These are phyloP conservation scores for Sylvietta virens DNA, from an alignment of 2,113 vertebrate genomes.

Conservation along the genomic window DNA sequence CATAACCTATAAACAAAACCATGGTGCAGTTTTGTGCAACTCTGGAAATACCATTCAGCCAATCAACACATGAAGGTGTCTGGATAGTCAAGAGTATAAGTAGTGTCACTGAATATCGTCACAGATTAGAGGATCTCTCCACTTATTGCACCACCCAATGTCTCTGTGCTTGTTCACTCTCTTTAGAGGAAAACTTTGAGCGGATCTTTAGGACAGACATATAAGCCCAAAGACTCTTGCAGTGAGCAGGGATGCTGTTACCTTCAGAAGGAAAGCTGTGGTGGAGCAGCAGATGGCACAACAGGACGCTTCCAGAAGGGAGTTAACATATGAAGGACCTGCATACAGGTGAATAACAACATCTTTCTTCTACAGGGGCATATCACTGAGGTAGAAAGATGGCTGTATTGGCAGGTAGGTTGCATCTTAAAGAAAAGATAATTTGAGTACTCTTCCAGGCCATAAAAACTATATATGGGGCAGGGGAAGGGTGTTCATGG, in stretches of 20 bases:
- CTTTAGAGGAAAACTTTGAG: background rate
- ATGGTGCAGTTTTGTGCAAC: background rate
- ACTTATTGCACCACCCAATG: background rate
- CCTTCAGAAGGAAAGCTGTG: background rate
- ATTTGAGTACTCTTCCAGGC: background rate
- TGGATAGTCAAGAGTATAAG: background rate
- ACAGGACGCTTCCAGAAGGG: rapidly evolving
- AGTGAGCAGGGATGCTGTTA: background rate
- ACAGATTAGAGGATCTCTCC: background rate
- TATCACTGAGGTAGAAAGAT: background rate
- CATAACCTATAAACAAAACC: background rate
- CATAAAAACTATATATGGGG: rapidly evolving
- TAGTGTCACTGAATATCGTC: background rate
- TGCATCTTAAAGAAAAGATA: background rate
- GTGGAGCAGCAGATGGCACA: background rate
- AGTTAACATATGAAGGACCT: background rate
- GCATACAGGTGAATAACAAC: background rate
- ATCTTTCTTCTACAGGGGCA: background rate
- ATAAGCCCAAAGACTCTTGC: background rate
- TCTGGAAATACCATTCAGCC: background rate
- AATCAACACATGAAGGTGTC: background rate
- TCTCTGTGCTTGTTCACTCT: background rate
- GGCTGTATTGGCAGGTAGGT: background rate
- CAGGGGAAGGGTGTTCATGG: background rate
- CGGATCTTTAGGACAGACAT: background rate